Evolutionary conservation across 2,113 vertebrate species (phyloP).

Genomic region (Excalfactoria chinensis): DNA sequence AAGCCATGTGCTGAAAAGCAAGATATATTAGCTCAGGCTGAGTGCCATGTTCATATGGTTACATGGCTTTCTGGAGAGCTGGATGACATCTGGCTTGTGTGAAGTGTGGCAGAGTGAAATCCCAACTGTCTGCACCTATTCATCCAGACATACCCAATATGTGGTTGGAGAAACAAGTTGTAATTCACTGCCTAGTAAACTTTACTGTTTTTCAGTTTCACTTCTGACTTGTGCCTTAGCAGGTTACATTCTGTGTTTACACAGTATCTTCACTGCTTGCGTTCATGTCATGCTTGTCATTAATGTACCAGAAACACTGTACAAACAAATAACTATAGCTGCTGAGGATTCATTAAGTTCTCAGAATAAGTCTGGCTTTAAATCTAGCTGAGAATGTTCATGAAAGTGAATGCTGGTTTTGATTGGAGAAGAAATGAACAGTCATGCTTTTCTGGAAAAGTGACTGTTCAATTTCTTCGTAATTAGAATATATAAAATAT

Average conservation of each 20-base stretch:
- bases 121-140: neutral
- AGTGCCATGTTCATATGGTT: slow-evolving; percentile 4
- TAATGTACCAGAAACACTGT: neutral
- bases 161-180: slow-evolving; percentile 2
- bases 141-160: neutral
- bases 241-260: neutral
- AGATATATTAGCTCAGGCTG: slow-evolving; percentile 18
- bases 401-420: neutral
- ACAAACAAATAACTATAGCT: neutral
- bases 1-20: slow-evolving; percentile 39
- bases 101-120: neutral
- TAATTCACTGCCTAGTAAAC: slow-evolving; percentile 6
- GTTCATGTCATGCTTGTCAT: neutral
- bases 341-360: neutral
- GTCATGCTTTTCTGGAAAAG: neutral
- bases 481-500: neutral
- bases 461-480: neutral
- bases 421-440: neutral
- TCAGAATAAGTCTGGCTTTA: neutral
- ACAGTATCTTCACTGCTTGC: neutral
- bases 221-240: neutral
- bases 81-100: slow-evolving; percentile 7
- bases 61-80: neutral
- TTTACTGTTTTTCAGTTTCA: neutral
- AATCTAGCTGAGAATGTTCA: neutral